Conservation (phyloP, 2,113 vertebrate genomes). For the Silurus meridionalis region DNA sequence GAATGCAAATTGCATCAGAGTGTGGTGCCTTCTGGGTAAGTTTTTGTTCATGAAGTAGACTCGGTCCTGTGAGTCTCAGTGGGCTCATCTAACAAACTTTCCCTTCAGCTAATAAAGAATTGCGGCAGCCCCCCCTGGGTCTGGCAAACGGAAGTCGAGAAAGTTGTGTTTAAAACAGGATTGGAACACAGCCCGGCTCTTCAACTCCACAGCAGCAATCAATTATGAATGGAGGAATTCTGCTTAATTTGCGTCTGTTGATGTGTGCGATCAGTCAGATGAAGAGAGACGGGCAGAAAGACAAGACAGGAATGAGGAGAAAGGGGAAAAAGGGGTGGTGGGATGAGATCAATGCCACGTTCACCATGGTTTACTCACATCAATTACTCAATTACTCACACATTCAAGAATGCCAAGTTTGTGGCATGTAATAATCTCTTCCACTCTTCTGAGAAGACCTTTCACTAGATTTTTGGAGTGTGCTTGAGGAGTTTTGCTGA, state of each 20-base stretch:
- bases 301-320: neutral
- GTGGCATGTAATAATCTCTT: too few relatives aligned
- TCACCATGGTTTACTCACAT: constrained; percentile 10
- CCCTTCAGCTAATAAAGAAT: constrained; percentile 35
- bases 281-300: constrained; percentile 1
- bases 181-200: constrained; percentile 28
- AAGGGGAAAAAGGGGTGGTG: neutral
- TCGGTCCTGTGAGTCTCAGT: neutral
- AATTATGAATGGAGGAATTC: constrained; percentile 43
- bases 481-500: too few relatives aligned
- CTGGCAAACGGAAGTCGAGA: neutral
- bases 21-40: neutral
- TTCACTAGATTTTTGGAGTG: too few relatives aligned
- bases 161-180: constrained; percentile 30
- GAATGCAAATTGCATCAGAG: constrained; percentile 20
- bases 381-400: neutral
- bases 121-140: constrained; percentile 1
- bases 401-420: too few relatives aligned
- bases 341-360: neutral
- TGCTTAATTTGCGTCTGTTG: constrained; percentile 41
- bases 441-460: too few relatives aligned
- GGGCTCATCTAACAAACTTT: constrained; percentile 36
- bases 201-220: constrained; percentile 23
- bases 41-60: neutral
- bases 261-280: constrained; percentile 20